These are phyloP conservation scores for Congeria kusceri DNA, from an alignment of 2,888 invertebrate genomes.

Conservation along the genomic window DNA sequence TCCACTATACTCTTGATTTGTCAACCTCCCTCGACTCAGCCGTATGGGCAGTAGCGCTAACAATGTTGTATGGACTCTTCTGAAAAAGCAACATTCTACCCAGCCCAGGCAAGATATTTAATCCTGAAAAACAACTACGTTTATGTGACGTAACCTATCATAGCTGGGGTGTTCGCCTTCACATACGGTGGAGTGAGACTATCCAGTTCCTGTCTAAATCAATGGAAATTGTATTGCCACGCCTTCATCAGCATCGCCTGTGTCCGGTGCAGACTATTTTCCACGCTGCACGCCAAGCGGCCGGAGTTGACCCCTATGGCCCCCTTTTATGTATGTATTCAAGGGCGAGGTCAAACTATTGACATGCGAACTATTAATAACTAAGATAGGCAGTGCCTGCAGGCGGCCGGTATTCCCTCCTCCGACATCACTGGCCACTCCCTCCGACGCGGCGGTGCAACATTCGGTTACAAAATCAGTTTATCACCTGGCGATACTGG, in stretches of 20 bases:
- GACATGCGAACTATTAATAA: not conserved
- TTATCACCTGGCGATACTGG: not conserved
- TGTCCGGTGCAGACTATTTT: constrained; percentile 12
- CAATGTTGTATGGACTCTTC: constrained; percentile 30
- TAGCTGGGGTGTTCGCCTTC: constrained; percentile 22
- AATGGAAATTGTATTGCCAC: constrained; percentile 16
- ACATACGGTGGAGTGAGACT: constrained; percentile 27
- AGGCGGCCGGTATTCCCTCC: not conserved
- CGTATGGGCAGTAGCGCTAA: constrained; percentile 27
- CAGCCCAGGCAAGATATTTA: not conserved
- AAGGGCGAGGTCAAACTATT: not conserved
- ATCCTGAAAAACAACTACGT: constrained; percentile 27
- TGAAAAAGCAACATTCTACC: constrained; percentile 26
- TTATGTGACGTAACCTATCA: constrained; percentile 13
- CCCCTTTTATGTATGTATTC: not conserved
- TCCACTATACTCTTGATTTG: constrained; percentile 20
- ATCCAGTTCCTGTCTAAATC: constrained; percentile 31
- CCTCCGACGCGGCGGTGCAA: constrained; percentile 3
- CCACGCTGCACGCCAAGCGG: not conserved
- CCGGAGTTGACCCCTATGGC: not conserved
- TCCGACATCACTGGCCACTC: not conserved
- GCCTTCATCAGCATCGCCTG: not conserved
- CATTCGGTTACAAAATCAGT: not conserved
- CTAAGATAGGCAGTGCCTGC: not conserved
- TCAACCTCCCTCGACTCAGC: constrained; percentile 23